phyloP scores from a whole-genome alignment of 2,888 invertebrate genomes.

The Apamea anceps region DNA sequence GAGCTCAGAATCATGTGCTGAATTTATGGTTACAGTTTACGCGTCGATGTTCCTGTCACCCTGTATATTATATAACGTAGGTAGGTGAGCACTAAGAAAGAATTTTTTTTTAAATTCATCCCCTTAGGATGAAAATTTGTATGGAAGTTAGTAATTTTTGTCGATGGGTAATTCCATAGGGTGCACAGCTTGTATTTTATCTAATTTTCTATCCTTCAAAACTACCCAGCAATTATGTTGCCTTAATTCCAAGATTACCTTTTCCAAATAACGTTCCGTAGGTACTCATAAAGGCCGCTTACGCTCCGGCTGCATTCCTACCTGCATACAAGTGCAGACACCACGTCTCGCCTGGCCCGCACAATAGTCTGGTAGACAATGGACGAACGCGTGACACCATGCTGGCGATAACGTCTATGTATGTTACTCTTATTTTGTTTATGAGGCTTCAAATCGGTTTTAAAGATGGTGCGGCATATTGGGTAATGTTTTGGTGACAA shows the following conservation, averaged over 20 bases:
- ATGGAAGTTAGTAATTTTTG: not conserved
- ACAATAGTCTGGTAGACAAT: slow-evolving; percentile 66
- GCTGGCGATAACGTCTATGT: slow-evolving; percentile 56
- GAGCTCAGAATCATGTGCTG: too few species aligned
- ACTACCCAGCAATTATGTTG: not conserved
- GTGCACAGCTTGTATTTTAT: not conserved
- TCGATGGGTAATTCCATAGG: not conserved
- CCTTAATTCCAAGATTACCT: slow-evolving; percentile 38
- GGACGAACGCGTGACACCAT: slow-evolving; percentile 60
- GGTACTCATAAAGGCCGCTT: slow-evolving; percentile 56
- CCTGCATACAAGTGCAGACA: slow-evolving; percentile 66
- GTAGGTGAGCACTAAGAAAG: too few species aligned
- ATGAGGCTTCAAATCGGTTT: slow-evolving; percentile 24
- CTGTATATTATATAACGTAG: too few species aligned
- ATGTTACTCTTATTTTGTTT: slow-evolving; percentile 54
- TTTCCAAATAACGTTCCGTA: slow-evolving; percentile 59
- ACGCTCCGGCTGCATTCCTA: slow-evolving; percentile 58
- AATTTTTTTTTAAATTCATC: not conserved
- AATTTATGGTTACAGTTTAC: too few species aligned
- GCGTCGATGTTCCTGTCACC: too few species aligned
- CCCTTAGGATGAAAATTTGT: not conserved
- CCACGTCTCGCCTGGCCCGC: slow-evolving; percentile 63
- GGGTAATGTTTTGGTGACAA: not conserved
- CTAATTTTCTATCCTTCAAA: not conserved
- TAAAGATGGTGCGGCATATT: not conserved